Percentiles rank a stretch among this genome's conserved stretches.
phyloP scores from a whole-genome alignment of 2,888 invertebrate genomes.

The Eristalis pertinax region DNA sequence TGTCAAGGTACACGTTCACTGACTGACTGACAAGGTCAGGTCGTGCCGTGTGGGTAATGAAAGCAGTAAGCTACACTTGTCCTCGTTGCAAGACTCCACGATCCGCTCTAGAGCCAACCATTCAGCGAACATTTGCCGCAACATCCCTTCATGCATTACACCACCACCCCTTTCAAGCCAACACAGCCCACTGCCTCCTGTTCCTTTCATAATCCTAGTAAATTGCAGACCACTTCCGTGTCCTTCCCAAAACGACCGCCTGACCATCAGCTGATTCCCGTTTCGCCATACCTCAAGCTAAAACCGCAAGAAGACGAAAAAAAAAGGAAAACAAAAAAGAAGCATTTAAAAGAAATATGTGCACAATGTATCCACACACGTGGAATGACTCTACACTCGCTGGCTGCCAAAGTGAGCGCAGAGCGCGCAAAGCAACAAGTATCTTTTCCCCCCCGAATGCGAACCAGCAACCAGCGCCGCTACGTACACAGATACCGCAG shows the following conservation, averaged over 20 bases:
- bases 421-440: neutral
- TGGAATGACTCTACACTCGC: conserved; percentile 23
- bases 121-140: too few species aligned
- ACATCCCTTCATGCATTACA: too few species aligned
- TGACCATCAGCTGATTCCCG: neutral
- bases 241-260: neutral
- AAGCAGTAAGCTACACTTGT: too few species aligned
- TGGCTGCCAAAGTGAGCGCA: neutral
- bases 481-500: conserved; percentile 40
- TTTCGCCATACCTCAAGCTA: neutral
- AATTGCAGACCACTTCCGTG: too few species aligned
- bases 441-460: neutral
- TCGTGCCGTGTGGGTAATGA: too few species aligned
- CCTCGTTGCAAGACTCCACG: too few species aligned
- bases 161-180: too few species aligned
- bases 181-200: too few species aligned
- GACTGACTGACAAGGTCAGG: too few species aligned
- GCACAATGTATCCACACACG: conserved; percentile 56
- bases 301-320: neutral
- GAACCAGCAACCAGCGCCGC: neutral
- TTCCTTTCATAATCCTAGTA: too few species aligned
- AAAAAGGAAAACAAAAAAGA: neutral
- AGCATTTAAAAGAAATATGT: conserved; percentile 36
- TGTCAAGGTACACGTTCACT: too few species aligned
- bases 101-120: too few species aligned